Conservation (phyloP, 2,113 vertebrate species). For the Eptesicus fuscus region DNA sequence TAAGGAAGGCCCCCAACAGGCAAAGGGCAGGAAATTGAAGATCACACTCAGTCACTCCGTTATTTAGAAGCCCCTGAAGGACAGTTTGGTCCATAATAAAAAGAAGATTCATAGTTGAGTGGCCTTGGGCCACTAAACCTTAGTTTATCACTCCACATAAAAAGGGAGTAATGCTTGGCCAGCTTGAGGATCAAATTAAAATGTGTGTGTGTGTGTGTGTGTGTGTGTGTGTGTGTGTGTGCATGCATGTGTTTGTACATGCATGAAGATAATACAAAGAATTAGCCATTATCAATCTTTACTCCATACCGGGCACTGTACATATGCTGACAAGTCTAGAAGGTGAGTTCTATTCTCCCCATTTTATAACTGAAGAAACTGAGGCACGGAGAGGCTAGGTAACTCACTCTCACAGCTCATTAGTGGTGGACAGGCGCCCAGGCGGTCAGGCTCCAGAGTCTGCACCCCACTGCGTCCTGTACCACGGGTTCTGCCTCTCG, state of each 20-base stretch:
- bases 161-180: background rate
- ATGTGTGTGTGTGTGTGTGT: background rate
- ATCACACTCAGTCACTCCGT: background rate
- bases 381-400: background rate
- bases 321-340: background rate
- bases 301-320: background rate
- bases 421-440: background rate
- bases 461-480: background rate
- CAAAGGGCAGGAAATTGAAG: background rate
- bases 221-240: too few relatives aligned
- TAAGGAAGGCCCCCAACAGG: background rate
- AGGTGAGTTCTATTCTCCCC: background rate
- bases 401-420: background rate
- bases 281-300: background rate
- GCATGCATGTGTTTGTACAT: background rate
- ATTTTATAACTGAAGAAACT: conserved; percentile 19
- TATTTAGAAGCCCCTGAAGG: background rate
- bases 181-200: background rate
- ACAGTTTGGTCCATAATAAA: background rate
- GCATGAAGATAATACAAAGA: background rate
- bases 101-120: background rate
- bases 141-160: background rate
- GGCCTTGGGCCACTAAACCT: background rate
- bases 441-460: background rate
- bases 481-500: background rate